Evolutionary conservation across 2,888 invertebrate genomes (phyloP).

Genomic region (Micoletzkya japonica): DNA sequence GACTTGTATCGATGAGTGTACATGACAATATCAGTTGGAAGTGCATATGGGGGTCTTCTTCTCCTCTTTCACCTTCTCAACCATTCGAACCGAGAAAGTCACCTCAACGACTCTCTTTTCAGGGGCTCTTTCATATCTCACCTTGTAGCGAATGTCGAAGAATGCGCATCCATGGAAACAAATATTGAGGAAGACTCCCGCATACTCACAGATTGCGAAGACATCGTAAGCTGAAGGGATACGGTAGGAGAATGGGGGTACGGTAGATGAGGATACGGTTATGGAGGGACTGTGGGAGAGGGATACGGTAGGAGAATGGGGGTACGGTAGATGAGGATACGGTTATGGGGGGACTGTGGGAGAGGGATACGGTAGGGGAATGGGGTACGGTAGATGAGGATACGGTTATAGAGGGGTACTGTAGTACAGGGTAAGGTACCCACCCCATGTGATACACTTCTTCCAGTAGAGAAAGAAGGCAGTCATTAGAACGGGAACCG

Average conservation of each 20-base stretch:
- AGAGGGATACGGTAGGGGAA: too few species aligned
- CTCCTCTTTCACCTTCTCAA: constrained; percentile 15
- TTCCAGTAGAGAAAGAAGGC: constrained; percentile 62
- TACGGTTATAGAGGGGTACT: background rate
- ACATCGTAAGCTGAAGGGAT: constrained; percentile 61
- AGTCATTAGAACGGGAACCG: constrained; percentile 58
- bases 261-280: too few species aligned
- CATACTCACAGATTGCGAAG: constrained; percentile 60
- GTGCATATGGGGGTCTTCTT: background rate
- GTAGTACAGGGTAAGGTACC: too few species aligned
- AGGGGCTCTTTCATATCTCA: constrained; percentile 30
- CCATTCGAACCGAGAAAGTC: constrained; percentile 23
- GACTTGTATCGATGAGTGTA: background rate
- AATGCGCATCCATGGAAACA: constrained; percentile 62
- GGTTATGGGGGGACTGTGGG: too few species aligned
- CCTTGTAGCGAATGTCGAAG: constrained; percentile 62
- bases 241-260: background rate
- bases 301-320: too few species aligned
- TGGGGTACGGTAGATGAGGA: background rate
- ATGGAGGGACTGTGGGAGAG: too few species aligned
- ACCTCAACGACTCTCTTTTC: constrained; percentile 17
- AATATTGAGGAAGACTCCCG: constrained; percentile 60
- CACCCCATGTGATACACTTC: constrained; percentile 62
- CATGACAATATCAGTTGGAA: background rate
- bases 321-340: too few species aligned